These are phyloP conservation scores for Buathra laborator DNA, from an alignment of 2,888 invertebrate genomes.

Conservation along the genomic window DNA sequence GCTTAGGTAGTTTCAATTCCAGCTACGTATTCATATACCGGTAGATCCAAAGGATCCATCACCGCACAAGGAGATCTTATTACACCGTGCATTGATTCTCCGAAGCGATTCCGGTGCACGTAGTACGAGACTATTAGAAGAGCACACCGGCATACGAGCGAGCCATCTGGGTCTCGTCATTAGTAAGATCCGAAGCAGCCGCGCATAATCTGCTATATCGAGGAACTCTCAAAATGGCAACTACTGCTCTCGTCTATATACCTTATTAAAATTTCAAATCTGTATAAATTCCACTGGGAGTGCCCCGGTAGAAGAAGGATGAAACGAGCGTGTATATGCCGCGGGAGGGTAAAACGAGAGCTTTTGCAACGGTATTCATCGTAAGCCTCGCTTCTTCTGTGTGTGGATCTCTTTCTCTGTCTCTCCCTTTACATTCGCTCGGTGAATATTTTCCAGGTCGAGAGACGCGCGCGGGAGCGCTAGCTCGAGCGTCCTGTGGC, in stretches of 20 bases:
- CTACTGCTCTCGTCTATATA: conserved; percentile 22
- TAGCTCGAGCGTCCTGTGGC: conserved; percentile 61
- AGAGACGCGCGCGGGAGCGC: conserved; percentile 32
- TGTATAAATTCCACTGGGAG: conserved; percentile 42
- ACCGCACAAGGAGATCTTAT: conserved; percentile 62
- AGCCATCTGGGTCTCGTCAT: conserved; percentile 58
- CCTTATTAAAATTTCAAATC: conserved; percentile 68
- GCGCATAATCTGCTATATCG: conserved; percentile 53
- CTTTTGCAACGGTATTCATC: conserved; percentile 55
- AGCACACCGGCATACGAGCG: conserved; percentile 9
- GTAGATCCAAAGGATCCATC: conserved; percentile 33
- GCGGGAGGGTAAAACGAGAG: conserved; percentile 19
- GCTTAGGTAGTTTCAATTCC: neutral
- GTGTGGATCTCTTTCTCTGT: conserved; percentile 11
- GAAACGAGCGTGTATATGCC: conserved; percentile 9
- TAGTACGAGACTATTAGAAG: conserved; percentile 34
- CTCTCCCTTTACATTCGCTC: conserved; percentile 38
- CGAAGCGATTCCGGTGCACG: conserved; percentile 1
- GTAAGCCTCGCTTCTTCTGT: conserved; percentile 33
- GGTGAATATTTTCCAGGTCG: conserved; percentile 66
- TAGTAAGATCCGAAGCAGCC: conserved; percentile 43
- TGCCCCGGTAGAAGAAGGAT: neutral
- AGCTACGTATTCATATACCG: conserved; percentile 45
- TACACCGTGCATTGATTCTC: conserved; percentile 55
- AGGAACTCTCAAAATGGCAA: conserved; percentile 50